Evolutionary conservation across 2,888 invertebrate genomes (phyloP).

Genomic region (Neria commutata): DNA sequence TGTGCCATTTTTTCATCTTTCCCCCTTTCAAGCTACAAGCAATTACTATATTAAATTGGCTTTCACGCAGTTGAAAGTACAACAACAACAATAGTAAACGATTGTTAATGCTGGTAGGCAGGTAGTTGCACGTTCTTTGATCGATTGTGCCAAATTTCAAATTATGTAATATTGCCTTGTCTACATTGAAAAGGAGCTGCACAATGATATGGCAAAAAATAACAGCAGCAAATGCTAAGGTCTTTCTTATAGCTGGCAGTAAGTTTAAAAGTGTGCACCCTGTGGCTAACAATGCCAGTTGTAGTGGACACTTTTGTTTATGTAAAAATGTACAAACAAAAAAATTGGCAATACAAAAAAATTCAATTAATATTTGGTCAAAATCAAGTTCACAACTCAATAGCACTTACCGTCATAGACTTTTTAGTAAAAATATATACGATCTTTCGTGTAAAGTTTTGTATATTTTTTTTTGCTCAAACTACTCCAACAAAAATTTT

Average conservation of each 20-base stretch:
- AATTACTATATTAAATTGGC: not conserved
- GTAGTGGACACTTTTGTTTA: not conserved
- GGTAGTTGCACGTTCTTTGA: not conserved
- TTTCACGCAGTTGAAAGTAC: not conserved
- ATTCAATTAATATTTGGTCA: too few species aligned
- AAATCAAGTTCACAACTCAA: constrained; percentile 35
- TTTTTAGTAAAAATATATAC: too few species aligned
- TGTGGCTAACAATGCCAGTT: not conserved
- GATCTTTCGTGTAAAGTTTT: too few species aligned
- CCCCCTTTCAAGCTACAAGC: too few species aligned
- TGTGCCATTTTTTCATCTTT: too few species aligned
- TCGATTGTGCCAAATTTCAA: not conserved
- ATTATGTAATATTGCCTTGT: constrained; percentile 1
- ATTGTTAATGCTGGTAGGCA: not conserved
- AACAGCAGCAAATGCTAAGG: not conserved
- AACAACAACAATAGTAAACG: not conserved
- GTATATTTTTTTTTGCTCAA: too few species aligned
- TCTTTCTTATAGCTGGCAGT: too few species aligned
- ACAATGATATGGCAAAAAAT: not conserved
- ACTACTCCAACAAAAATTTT: too few species aligned
- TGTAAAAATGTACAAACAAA: constrained; percentile 1
- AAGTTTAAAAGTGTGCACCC: not conserved
- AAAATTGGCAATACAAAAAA: not conserved
- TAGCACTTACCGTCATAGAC: not conserved
- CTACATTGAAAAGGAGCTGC: too few species aligned